Evolutionary conservation across 2,888 invertebrate genomes (phyloP), one percentile per base, ranked within the genome.

Genomic region (Cotesia congregata): DNA sequence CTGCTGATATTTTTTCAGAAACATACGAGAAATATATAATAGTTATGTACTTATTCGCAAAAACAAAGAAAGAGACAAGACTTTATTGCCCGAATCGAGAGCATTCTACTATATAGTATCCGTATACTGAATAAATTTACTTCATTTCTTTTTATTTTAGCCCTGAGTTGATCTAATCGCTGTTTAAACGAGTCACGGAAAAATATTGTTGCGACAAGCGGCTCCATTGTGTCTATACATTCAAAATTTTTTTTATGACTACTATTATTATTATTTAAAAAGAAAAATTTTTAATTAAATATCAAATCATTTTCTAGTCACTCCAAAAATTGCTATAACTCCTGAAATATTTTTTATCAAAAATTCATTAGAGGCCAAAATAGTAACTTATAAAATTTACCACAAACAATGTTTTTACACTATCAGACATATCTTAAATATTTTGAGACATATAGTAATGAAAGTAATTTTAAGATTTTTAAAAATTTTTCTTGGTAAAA

Each of bases 181-280:
- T 73, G 79, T 80, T 83, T 82, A 79, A 78, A 79, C 72, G 77
- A 72, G 70, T 68, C 38, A 61, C 60, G 50, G 67, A 20, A 80
- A 82, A 83, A 84, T 81, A 83, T 82, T 83, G 79, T 79, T 80
- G 74, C 79, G 78, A 78, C 78, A 71, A 70, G 59, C 64, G 76
- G 68, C 75, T 59, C 79, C 76, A 82, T 84, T 82, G 82, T 83
- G 75, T 78, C 73, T 77, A 78, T 59, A 40, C 75, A 76, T 78
- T 50, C 12, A 50, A 4, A 12, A 79, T 20, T 71, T 68, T 40
- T 65, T 17, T 17, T 77, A 67, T 67, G 41, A 64, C 6, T 74
- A 67, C 59, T 40, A 62, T 70, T 69, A 38, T 38, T 30, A 30
- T 30, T 30, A 30, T 30, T 30, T 30, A 30, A 3, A 30, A 30